These are phyloP conservation scores for Ornithorhynchus anatinus DNA, from an alignment of 2,113 vertebrate genomes.

Conservation along the genomic window DNA sequence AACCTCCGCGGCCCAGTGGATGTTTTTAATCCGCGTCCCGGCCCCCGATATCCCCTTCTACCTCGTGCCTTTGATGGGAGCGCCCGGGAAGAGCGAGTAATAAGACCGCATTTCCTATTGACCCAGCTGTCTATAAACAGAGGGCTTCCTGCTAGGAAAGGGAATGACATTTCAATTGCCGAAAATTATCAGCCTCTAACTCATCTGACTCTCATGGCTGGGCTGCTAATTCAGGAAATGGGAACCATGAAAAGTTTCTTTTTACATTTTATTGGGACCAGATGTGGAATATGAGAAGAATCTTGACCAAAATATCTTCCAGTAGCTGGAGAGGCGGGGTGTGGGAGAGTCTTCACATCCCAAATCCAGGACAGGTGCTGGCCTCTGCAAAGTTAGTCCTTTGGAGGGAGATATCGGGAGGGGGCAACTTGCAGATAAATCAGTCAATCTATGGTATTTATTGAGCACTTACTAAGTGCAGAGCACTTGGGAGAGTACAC, in stretches of 20 bases:
- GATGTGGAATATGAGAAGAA: constrained; percentile 64
- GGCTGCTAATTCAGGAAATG: constrained; percentile 68
- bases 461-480: too few species aligned
- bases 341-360: constrained; percentile 13
- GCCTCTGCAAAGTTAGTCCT: constrained; percentile 27
- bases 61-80: too few species aligned
- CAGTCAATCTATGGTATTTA: too few species aligned
- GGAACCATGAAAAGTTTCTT: constrained; percentile 46
- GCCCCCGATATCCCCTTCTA: too few species aligned
- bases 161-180: constrained; percentile 58
- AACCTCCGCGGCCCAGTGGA: too few species aligned
- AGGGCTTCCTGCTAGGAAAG: constrained; percentile 53
- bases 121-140: constrained; percentile 43
- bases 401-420: neutral
- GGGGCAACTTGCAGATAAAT: neutral
- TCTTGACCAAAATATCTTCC: constrained; percentile 45
- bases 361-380: neutral
- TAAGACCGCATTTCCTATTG: constrained; percentile 29
- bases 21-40: constrained; percentile 19
- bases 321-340: constrained; percentile 23
- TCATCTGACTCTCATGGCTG: constrained; percentile 66
- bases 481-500: too few species aligned
- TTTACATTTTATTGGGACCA: constrained; percentile 65
- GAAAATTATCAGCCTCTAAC: constrained; percentile 63
- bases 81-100: too few species aligned